Evolutionary conservation across 1,140 invertebrate species (phyloP).

Genomic region (Hirudo medicinalis): DNA sequence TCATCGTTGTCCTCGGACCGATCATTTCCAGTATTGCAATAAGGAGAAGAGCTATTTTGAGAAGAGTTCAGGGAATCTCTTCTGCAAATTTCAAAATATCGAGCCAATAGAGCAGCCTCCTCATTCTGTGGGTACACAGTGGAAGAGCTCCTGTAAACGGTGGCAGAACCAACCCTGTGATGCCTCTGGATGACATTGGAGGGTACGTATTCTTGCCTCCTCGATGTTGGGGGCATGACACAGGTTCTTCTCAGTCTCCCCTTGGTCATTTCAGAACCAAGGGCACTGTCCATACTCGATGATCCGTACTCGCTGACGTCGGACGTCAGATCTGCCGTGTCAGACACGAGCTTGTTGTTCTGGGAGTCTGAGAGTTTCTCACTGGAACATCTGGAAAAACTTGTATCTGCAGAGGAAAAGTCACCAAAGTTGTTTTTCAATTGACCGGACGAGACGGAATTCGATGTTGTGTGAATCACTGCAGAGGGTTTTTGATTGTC

Average conservation of each 20-base stretch:
- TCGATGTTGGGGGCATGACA: neutral
- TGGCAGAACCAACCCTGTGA: neutral
- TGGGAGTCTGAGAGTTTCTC: neutral
- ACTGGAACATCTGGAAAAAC: neutral
- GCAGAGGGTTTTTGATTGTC: no score
- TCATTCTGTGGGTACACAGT: neutral
- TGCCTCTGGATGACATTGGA: no score
- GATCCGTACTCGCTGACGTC: conserved; percentile 8
- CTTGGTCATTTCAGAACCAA: conserved; percentile 12
- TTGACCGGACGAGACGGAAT: neutral
- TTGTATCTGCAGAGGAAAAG: neutral
- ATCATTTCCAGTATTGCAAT: no score
- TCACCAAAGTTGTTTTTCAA: neutral
- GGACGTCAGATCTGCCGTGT: neutral
- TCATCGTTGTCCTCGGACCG: neutral
- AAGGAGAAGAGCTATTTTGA: no score
- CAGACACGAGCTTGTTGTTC: neutral
- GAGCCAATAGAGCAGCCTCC: neutral
- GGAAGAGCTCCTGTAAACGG: neutral
- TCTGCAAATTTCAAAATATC: neutral
- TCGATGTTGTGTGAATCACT: no score
- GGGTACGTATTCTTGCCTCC: no score
- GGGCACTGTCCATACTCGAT: conserved; percentile 19
- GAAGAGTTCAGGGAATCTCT: no score
- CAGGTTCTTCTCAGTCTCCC: neutral